These are phyloP conservation scores for Amniataba percoides DNA, from an alignment of 2,797 vertebrate species.

Conservation along the genomic window DNA sequence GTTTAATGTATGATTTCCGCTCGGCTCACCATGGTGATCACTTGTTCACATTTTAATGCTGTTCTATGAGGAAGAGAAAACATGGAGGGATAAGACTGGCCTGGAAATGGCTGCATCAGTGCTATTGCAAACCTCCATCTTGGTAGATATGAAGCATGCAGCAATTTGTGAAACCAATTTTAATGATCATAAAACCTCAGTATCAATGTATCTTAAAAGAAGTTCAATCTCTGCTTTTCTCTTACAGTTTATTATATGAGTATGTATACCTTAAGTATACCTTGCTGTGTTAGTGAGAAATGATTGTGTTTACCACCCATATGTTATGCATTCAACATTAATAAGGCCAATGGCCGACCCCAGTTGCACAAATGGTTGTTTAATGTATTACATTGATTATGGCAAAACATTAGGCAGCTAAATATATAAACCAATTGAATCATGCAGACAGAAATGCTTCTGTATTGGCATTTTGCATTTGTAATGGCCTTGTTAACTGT, in stretches of 20 bases:
- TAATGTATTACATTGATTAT: background rate
- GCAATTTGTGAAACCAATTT: background rate
- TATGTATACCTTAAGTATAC: background rate
- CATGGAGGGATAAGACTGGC: background rate
- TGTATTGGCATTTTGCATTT: background rate
- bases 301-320: background rate
- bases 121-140: background rate
- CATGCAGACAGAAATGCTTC: background rate
- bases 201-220: background rate
- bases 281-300: background rate
- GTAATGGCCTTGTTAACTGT: background rate
- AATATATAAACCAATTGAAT: slow-evolving; percentile 1
- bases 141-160: background rate
- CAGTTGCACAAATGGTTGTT: background rate
- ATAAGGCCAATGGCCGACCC: background rate
- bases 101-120: background rate
- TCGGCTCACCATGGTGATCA: slow-evolving; percentile 2
- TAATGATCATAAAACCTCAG: background rate
- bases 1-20: slow-evolving; percentile 37
- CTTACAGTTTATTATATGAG: background rate
- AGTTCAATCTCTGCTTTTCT: background rate
- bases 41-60: background rate
- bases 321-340: background rate
- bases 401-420: background rate
- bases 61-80: background rate